Evolutionary conservation across 1,140 invertebrate genomes (phyloP).

Genomic region (Harpegnathos saltator): DNA sequence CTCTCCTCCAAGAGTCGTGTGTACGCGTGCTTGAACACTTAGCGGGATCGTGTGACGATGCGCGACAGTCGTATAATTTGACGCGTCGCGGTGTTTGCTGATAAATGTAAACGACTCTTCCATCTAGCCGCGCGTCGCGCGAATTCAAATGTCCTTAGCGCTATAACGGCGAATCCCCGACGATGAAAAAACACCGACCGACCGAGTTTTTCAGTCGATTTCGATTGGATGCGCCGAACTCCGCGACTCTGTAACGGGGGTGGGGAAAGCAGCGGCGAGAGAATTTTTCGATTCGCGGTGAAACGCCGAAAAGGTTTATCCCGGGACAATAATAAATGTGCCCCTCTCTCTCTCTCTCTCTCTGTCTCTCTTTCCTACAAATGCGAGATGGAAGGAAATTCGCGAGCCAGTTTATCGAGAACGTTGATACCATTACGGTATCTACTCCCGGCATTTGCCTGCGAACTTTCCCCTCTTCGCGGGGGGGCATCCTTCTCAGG

Average conservation of each 20-base stretch:
- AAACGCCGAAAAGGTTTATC: not conserved
- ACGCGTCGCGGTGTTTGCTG: slow-evolving; percentile 2
- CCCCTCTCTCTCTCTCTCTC: slow-evolving; percentile 6
- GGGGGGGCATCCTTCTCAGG: slow-evolving; percentile 53
- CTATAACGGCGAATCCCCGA: no score
- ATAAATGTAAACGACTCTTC: slow-evolving; percentile 18
- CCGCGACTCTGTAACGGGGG: no score
- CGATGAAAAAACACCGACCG: no score
- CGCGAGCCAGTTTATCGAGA: slow-evolving; percentile 46
- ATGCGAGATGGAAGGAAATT: slow-evolving; percentile 55
- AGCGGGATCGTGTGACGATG: slow-evolving; percentile 15
- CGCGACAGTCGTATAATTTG: slow-evolving; percentile 36
- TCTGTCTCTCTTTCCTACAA: slow-evolving; percentile 8
- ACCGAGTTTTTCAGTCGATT: no score
- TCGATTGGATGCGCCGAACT: no score
- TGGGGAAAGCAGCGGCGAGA: no score
- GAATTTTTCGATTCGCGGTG: not conserved
- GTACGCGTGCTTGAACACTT: slow-evolving; percentile 31
- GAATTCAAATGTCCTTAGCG: no score
- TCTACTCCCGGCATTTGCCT: slow-evolving; percentile 55
- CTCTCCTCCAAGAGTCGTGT: slow-evolving; percentile 26
- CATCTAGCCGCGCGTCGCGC: not conserved
- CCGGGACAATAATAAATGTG: slow-evolving; percentile 34
- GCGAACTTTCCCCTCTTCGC: slow-evolving; percentile 49
- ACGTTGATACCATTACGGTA: slow-evolving; percentile 49